Evolutionary conservation across 2,113 vertebrate genomes (phyloP).

Genomic region (Leucopsar rothschildi): DNA sequence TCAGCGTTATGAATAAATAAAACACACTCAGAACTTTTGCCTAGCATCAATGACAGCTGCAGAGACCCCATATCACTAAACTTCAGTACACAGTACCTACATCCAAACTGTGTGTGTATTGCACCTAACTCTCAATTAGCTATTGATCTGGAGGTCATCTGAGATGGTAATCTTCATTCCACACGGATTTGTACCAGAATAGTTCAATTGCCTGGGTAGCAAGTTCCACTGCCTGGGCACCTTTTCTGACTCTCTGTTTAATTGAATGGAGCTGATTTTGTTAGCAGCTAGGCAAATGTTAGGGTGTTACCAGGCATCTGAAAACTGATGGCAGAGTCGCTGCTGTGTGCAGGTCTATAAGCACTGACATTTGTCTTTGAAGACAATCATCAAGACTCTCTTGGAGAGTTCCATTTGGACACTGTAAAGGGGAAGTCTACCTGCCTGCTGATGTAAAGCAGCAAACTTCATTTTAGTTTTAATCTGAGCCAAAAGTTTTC

Average conservation of each 20-base stretch:
- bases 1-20: neutral
- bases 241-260: neutral
- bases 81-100: neutral
- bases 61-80: neutral
- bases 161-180: neutral
- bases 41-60: neutral
- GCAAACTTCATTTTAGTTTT: neutral
- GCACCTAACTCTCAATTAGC: neutral
- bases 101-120: neutral
- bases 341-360: fast-evolving
- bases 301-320: neutral
- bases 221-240: neutral
- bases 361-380: neutral
- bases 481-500: neutral
- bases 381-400: neutral
- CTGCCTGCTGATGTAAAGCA: neutral
- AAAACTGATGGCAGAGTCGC: neutral
- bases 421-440: neutral
- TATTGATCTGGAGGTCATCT: neutral
- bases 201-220: neutral
- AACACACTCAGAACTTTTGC: neutral
- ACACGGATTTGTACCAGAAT: neutral
- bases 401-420: neutral
- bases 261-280: neutral
- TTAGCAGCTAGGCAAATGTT: neutral